Evolutionary conservation across 2,797 vertebrate species (phyloP), one percentile per base, ranked within the genome.

Genomic region (Lepus oiostolus): DNA sequence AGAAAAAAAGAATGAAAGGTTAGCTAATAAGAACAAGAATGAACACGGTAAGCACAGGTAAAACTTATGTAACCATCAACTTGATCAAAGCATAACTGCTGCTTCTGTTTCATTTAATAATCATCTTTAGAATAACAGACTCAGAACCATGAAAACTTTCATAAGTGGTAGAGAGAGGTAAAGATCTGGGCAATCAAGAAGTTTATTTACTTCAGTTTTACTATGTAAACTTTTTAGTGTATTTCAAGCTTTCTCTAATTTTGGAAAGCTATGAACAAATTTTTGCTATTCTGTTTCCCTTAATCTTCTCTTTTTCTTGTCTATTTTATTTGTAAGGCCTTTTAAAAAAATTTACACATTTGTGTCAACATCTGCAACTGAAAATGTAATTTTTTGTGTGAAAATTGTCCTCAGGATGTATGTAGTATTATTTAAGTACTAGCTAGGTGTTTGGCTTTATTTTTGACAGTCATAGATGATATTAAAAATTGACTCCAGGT

Each of bases 391-490:
- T 92, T 71, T 63, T 75, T 76, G 35, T 8, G 42, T 68, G 47
- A n/a, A 90, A 47, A 79, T 58, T 76, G 2, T 14, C 30, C 9
- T 83, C 42, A 86, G 35, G n/a, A 70, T 82, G 13, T 68, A 58
- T 42, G 74, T 85, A 88, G 52, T 60, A 76, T 72, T 92, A 77
- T 75, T 93, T 65, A 88, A 93, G 60, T 96, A 52, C 68, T 88
- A 21, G 35, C 52, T 52, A 86, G 30, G 3, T 84, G 58, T 8
- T 92, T 85, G 11, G 1, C 88, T 95, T 91, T 81, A 91, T 90
- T 90, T 95, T 85, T 68, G 42, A 68, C 47, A 92, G 24, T 63
- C 22, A 67, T 17, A 89, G 67, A 60, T 65, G 16, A 87, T 90
- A 85, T 28, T 21, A 68, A 75, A 84, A 94, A 50, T 87, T 92